Evolutionary conservation across 2,113 vertebrate species (phyloP), one percentile per base, ranked within the genome.

Genomic region (Numida meleagris): DNA sequence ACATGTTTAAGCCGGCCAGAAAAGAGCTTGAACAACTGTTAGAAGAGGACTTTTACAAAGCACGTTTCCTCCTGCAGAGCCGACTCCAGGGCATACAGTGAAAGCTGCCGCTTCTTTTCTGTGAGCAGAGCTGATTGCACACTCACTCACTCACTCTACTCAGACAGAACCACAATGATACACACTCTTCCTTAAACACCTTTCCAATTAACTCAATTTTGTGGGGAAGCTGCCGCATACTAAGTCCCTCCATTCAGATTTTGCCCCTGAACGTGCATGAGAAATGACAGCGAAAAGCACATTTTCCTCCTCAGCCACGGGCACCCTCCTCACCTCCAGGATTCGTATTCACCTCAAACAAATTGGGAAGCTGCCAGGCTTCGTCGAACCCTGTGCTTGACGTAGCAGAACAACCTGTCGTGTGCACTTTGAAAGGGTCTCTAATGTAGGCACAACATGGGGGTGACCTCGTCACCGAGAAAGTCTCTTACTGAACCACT

Each of bases 381-480:
- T 93, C 1, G 2, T 88, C 1, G 15, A 93, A 86, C 34, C 25
- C 74, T 61, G 66, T 90, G 63, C 46, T 90, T 96, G 70, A 63
- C 6, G 8, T 15, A 71, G 82, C 58, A 86, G 66, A 84, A 66
- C 23, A 91, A 63, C 80, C 59, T 92, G 53, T 67, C 2, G 0
- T 82, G 45, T 71, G 53, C 3, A 63, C 48, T 94, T 93, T 88
- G 83, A 86, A 85, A 76, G 50, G 31, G 38, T 82, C 74, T 96
- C 46, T 93, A 77, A 94, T 87, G 65, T 17, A 90, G 80, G 81
- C 50, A 71, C 67, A 71, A 82, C 65, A 34, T 72, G 71, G 68
- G 63, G 40, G 31, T 92, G 42, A 82, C 74, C 67, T 90, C 71
- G 14, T 86, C 85, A 86, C 74, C 21, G n/a, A 75, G 58, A 27